Base-by-base conservation (phyloP, 1,140 invertebrate genomes). In the Musca domestica region DNA sequence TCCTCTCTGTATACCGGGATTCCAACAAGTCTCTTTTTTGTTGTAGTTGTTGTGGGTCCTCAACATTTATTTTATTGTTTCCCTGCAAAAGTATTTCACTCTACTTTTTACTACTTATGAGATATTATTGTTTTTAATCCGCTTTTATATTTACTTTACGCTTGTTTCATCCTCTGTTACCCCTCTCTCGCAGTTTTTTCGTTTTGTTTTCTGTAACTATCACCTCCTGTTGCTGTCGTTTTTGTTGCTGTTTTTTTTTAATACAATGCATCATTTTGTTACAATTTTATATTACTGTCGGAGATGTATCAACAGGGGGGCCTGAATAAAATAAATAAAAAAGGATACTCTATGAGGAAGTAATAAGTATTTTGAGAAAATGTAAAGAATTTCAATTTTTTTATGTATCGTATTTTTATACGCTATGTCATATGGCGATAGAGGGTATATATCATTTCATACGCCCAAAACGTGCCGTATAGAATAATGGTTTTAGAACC, bases 121-220 rank as follows among this genome's bases (percentile, higher is more conserved):
- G 76, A 77, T 76, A 77, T 77, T 77, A 77, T 77, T 66, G 48
- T 66, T 75, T 74, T 74, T 77, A 77, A 77, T 77, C 76, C 74
- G 73, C 76, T 77, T 77, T 67, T 72, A 25, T 70, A 69, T 71
- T 73, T 65, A 65, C 70, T 70, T 70, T 73, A 69, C 68, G 69
- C 67, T 70, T 67, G 61, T 51, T 51, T 20, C 20, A 34, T 34
- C 10, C 17, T 52, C 19, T 48, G 14, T 52, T 14, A 58, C 67
- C 61, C 41, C 65, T 66, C 52, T 23, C 66, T 58, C 34, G 27
- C 6, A 41, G 34, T 34, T 15, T 30, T 58, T 58, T 54, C 23
- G 14, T 27, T 61, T 34, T 19, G 34, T 34, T 34, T 30, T 34
- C n/a, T 34, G 56, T 30, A 61, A 34, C 34, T 61, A 34, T 61